Percentiles rank a stretch among this genome's conserved stretches.
phyloP scores from a whole-genome alignment of 2,888 invertebrate genomes.

The Idaea aversata region DNA sequence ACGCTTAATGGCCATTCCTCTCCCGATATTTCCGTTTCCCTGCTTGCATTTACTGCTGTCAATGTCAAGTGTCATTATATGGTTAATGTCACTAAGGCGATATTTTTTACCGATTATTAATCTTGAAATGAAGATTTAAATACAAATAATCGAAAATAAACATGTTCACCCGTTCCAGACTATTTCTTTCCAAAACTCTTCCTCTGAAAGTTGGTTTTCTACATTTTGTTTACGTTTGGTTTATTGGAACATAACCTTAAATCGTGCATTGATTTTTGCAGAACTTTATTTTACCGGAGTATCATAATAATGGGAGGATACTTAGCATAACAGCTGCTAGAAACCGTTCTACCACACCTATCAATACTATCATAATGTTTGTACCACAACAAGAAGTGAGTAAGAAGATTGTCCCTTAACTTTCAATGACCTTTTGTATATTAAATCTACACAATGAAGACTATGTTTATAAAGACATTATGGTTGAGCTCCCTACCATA shows the following conservation, averaged over 20 bases:
- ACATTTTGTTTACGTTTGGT: conserved; percentile 8
- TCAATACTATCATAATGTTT: conserved; percentile 97
- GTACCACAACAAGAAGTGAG: conserved; percentile 98
- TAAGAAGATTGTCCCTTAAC: conserved; percentile 10
- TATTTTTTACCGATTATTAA: neutral
- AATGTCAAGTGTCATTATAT: neutral
- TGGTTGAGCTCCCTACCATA: neutral
- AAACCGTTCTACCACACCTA: conserved; percentile 83
- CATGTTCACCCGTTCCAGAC: conserved; percentile 73
- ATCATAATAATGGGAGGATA: conserved; percentile 63
- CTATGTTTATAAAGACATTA: neutral
- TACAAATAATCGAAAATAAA: conserved; percentile 29
- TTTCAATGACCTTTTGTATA: neutral
- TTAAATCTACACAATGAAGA: too few species aligned
- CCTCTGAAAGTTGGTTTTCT: conserved; percentile 35
- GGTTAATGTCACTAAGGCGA: neutral
- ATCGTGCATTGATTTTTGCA: conserved; percentile 45
- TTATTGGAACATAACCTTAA: conserved; percentile 38
- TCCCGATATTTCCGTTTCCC: too few species aligned
- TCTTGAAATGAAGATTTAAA: conserved; percentile 14
- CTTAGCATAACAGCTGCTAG: conserved; percentile 58
- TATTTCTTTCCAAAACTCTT: conserved; percentile 57
- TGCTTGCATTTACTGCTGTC: neutral
- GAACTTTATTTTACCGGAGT: conserved; percentile 62
- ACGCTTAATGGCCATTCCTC: too few species aligned